Base-by-base conservation (phyloP, 2,113 vertebrate species). In the Agapornis roseicollis region DNA sequence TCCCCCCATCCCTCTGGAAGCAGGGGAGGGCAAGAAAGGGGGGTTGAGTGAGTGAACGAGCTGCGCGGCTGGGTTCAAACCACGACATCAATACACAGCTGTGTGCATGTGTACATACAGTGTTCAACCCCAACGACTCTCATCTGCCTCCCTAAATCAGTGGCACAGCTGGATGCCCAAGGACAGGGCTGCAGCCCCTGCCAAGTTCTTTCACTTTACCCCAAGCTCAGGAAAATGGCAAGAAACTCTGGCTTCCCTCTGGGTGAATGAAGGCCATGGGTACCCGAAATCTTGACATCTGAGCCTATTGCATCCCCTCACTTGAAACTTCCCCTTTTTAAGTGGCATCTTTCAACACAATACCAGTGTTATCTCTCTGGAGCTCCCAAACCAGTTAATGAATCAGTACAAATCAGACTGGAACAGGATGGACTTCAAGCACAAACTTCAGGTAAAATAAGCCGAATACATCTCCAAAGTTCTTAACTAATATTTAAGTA, bases 171-270 rank as follows among this genome's bases (percentile, higher is more conserved):
- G 24, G 31, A 24, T 7, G 18, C 16, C 29, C 73, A 44, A 68
- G 60, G 17, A 44, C 9, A 13, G 28, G 1, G 4, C 17, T 68
- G 41, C 33, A 66, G 46, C 27, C 29, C 37, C 53, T 31, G 66
- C 49, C 35, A 35, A 87, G 47, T n/a, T 46, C 37, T 56, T 50
- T 25, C 1, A 0, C 28, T 27, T 3, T 7, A 56, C 1, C 1
- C 28, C 46, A 68, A 42, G 11, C 35, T 35, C 23, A 15, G 55
- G 42, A 88, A 78, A 61, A 33, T 35, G 20, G 33, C 27, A 31
- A 68, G 41, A 78, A 87, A 42, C 47, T 50, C 58, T 35, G 4
- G 5, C 10, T 69, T 35, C 13, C 31, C 60, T 50, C 47, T 1
- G 6, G 47, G 17, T 1, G 2, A 46, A 66, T 4, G 25, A 77